phyloP scores from a whole-genome alignment of 2,888 invertebrate species.

The Limnephilus marmoratus region DNA sequence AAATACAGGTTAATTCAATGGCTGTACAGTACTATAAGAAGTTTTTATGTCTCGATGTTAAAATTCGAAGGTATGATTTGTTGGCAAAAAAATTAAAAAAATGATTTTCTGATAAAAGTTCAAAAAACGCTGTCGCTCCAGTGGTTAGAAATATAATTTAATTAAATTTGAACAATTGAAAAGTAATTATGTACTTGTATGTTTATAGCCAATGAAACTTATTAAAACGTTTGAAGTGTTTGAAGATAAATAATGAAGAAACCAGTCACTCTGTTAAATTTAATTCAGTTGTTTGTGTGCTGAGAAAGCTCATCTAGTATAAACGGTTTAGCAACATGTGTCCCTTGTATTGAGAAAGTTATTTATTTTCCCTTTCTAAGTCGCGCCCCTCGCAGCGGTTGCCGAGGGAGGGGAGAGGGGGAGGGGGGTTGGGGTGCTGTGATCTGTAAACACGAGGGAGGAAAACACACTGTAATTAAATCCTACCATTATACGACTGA shows the following conservation, averaged over 20 bases:
- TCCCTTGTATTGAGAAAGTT: background rate
- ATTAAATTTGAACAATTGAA: no score
- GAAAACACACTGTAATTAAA: constrained; percentile 36
- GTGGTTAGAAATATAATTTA: no score
- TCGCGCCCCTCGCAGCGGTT: background rate
- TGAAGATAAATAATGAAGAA: background rate
- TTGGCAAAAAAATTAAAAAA: no score
- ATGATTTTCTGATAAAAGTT: no score
- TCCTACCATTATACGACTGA: constrained; percentile 7
- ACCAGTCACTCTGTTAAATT: background rate
- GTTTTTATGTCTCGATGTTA: no score
- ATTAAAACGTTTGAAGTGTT: background rate
- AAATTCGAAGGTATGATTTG: no score
- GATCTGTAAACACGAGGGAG: constrained; percentile 37
- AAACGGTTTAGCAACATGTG: background rate
- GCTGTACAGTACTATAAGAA: no score
- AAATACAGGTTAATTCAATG: no score
- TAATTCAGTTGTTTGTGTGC: background rate
- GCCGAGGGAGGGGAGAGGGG: background rate
- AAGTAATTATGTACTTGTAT: no score
- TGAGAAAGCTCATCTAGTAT: background rate
- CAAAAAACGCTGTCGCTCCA: no score
- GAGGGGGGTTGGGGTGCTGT: background rate
- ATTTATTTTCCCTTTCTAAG: constrained; percentile 17
- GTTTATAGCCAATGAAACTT: no score